These are phyloP conservation scores for Leptogaster cylindrica DNA, from an alignment of 2,888 invertebrate genomes.

Conservation along the genomic window DNA sequence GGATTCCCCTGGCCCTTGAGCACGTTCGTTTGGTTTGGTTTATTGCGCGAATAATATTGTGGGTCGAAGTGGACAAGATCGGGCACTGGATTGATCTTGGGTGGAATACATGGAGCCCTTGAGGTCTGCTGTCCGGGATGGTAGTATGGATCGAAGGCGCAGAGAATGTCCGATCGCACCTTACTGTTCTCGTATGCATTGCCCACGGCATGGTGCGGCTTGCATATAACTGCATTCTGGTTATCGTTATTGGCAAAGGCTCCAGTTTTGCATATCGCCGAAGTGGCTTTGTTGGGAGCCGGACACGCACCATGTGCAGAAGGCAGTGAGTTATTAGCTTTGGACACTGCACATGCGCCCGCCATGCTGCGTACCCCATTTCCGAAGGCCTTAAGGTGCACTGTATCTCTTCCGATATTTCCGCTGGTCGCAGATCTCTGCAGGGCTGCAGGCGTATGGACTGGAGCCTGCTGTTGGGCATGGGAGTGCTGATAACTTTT, in stretches of 20 bases:
- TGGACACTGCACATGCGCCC: too few relatives aligned
- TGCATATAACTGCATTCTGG: neutral
- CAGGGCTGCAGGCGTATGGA: neutral
- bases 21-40: constrained; percentile 46
- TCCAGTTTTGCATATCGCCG: constrained; percentile 21
- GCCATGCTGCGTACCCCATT: neutral
- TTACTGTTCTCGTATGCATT: constrained; percentile 42
- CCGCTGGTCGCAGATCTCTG: constrained; percentile 26
- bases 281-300: constrained; percentile 19
- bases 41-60: neutral
- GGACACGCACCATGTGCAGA: constrained; percentile 17
- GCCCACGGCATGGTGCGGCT: constrained; percentile 8
- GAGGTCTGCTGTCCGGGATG: constrained; percentile 23
- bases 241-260: neutral
- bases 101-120: neutral
- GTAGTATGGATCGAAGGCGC: constrained; percentile 45
- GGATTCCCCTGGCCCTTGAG: constrained; percentile 11
- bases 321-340: constrained; percentile 22
- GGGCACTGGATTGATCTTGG: neutral
- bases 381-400: too few relatives aligned
- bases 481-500: constrained; percentile 3
- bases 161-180: constrained; percentile 42
- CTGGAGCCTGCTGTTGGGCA: neutral
- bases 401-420: constrained; percentile 29
- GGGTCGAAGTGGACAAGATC: neutral